Base-by-base conservation (phyloP, 2,888 invertebrate genomes). In the Parnassius mnemosyne region DNA sequence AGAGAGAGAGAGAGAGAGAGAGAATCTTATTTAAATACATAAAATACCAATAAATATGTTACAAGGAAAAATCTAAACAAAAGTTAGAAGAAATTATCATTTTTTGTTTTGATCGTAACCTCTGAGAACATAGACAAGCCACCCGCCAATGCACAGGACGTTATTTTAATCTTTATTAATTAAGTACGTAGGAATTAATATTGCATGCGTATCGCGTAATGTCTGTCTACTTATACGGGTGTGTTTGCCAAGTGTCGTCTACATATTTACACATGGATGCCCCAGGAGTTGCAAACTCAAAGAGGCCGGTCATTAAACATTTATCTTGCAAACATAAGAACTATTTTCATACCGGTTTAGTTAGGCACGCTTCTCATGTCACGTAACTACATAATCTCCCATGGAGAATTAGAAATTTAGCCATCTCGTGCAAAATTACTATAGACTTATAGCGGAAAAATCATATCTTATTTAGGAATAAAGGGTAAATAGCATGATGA, bases 171-270 rank as follows among this genome's bases (percentile, higher is more conserved):
- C 53, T 43, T 44, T 55, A 61, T 52, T 52, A 52, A 60, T 60
- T 52, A 57, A 34, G n/a, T 10, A 9, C 13, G 16, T 56, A 56
- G 44, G 51, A 61, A 42, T 61, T 52, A 52, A 61, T 57, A 57
- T 52, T 12, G 56, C 56, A 61, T 61, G 61, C 61, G 53, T 47
- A 43, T 11, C 11, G 16, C 11, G 43, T 20, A 13, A 47, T 13
- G 12, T 16, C 41, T 41, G 56, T 13, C 13, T 16, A 60, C 53
- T 58, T 65, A 57, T 61, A 68, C 49, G 65, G 68, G 55, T 58
- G 55, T 77, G 71, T 81, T 78, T 81, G 80, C 69, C 70, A 77
- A 78, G 73, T 77, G 76, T 76, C 78, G 77, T 80, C 76, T 77
- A 77, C 73, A 47, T 68, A 71, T 68, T 70, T 70, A 69, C 64